Percentiles rank a stretch among this genome's conserved stretches.
phyloP scores from a whole-genome alignment of 64 coral and sea anemone species.

The Pocillopora damicornis region DNA sequence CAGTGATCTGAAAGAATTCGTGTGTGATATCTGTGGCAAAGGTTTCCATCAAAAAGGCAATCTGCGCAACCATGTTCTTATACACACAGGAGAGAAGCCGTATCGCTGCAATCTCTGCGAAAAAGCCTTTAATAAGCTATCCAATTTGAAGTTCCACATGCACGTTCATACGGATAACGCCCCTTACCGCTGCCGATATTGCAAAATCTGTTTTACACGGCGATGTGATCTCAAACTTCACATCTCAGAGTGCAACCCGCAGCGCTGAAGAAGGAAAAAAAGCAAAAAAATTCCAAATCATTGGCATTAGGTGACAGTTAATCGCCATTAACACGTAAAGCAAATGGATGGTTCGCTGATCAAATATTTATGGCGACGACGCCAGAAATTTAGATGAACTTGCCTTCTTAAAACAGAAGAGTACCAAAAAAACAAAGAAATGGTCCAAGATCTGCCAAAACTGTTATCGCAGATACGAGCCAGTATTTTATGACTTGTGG shows the following conservation, averaged over 20 bases:
- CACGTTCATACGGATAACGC: slow-evolving; percentile 62
- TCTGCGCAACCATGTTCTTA: slow-evolving; percentile 63
- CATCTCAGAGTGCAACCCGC: slow-evolving; percentile 16
- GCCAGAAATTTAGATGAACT: slow-evolving; percentile 31
- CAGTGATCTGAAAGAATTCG: slow-evolving; percentile 59
- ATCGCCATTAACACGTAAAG: slow-evolving; percentile 42
- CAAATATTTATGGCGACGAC: slow-evolving; percentile 34
- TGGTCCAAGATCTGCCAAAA: neutral
- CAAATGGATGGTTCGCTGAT: slow-evolving; percentile 45
- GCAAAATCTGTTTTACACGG: slow-evolving; percentile 55
- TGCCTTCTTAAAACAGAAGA: neutral
- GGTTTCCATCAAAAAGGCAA: slow-evolving; percentile 83
- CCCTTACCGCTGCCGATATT: slow-evolving; percentile 57
- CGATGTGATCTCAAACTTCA: slow-evolving; percentile 62
- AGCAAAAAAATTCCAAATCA: neutral
- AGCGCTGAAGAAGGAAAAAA: slow-evolving; percentile 25
- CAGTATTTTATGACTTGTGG: neutral
- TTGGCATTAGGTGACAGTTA: slow-evolving; percentile 44
- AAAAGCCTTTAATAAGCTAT: slow-evolving; percentile 68
- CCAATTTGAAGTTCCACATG: slow-evolving; percentile 67
- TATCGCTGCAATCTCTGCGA: slow-evolving; percentile 62
- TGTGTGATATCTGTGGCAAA: slow-evolving; percentile 60
- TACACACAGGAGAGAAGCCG: slow-evolving; percentile 66
- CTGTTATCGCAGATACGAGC: too few relatives aligned
- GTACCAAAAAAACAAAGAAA: neutral